Base-by-base conservation (phyloP, 2,888 invertebrate species). In the Apantesis nais region DNA sequence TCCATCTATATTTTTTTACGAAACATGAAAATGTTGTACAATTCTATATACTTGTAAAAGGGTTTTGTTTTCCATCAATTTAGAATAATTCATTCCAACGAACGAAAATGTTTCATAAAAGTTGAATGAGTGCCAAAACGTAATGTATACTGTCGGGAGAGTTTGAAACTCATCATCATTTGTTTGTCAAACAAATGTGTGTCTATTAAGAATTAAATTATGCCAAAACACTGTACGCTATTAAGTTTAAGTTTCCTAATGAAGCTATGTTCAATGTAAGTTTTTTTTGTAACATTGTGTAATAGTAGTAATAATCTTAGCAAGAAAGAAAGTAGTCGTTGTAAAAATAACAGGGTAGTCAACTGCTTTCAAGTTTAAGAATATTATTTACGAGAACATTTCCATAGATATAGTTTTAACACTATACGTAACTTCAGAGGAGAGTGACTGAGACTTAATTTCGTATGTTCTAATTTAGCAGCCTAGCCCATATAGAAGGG, bases 51-150 rank as follows among this genome's bases (percentile, higher is more conserved):
- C 69, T 66, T 62, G 58, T 62, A 44, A 64, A n/a, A 2, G 31
- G 44, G 55, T 14, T 61, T 31, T 69, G 3, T 55, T 62, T 65
- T 68, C 52, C 55, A 55, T 74, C 31, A 48, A 69, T 66, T 70
- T 75, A 60, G 61, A 66, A 65, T 48, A 68, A 58, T 67, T 66
- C n/a, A 66, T 55, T 22, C n/a, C 37, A 72, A 22, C 48, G 58
- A 67, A 37, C 41, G 52, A 73, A 75, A 72, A 68, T 78, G 68
- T 81, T 79, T 83, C 76, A 84, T 83, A 80, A 85, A 86, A 84
- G 72, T 85, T 87, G 85, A 87, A 83, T 79, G 83, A 78, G 78
- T 77, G 86, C 86, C 86, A 85, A 85, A 85, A 82, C 81, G 65
- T 82, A 76, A 82, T 77, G 55, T 62, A 68, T 70, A 73, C 71